These are phyloP conservation scores for Triplophysa tibetana DNA, from an alignment of 2,113 vertebrate species.

Conservation along the genomic window DNA sequence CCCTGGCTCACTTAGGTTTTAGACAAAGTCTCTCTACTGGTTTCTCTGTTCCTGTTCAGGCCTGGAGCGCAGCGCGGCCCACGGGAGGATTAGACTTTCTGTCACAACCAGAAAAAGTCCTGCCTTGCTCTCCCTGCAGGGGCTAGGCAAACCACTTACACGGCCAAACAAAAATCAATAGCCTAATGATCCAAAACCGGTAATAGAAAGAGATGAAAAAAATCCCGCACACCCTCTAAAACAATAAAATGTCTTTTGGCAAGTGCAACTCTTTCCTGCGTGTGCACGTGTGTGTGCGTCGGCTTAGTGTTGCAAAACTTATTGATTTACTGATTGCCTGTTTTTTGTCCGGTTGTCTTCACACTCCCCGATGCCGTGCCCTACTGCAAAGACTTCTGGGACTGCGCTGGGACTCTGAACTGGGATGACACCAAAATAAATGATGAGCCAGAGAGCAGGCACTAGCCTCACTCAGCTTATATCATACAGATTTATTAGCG, in stretches of 20 bases:
- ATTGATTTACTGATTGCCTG: slow-evolving; percentile 56
- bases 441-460: background rate
- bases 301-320: slow-evolving; percentile 48
- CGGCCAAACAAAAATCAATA: slow-evolving; percentile 81
- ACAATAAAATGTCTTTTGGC: slow-evolving; percentile 79
- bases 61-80: slow-evolving; percentile 51
- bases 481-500: slow-evolving; percentile 60
- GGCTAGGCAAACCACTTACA: slow-evolving; percentile 75
- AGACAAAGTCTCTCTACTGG: slow-evolving; percentile 49
- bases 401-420: slow-evolving; percentile 16
- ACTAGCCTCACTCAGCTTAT: slow-evolving; percentile 36
- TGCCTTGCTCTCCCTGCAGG: slow-evolving; percentile 71
- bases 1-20: background rate
- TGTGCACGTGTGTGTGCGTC: slow-evolving; percentile 51
- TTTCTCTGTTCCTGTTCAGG: slow-evolving; percentile 27
- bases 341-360: slow-evolving; percentile 48
- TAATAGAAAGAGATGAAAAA: slow-evolving; percentile 74
- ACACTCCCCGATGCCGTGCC: background rate
- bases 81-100: slow-evolving; percentile 69
- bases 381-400: slow-evolving; percentile 8
- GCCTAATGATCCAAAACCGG: slow-evolving; percentile 82
- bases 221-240: slow-evolving; percentile 68
- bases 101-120: slow-evolving; percentile 74
- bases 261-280: slow-evolving; percentile 70
- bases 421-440: background rate